A percentile compares a stretch with the other conserved stretches of the same genome.
Evolutionary conservation across 2,797 vertebrate genomes (phyloP).

Genomic region (Onychomys torridus): DNA sequence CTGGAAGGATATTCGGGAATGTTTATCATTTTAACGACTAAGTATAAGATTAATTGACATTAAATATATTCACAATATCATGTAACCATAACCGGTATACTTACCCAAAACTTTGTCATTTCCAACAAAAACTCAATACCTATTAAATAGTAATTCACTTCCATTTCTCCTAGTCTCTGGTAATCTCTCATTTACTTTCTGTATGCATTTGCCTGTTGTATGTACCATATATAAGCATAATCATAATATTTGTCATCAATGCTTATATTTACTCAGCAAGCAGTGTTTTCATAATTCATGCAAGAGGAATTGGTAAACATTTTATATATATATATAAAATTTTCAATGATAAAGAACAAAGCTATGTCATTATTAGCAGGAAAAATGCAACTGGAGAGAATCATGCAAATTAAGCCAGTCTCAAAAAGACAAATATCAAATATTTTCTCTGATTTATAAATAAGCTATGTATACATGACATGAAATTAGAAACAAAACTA

Average conservation of each 20-base stretch:
- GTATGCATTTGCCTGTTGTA: not conserved
- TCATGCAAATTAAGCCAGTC: not conserved
- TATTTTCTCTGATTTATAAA: not conserved
- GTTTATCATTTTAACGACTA: not conserved
- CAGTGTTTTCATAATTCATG: not conserved
- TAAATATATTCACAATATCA: conserved; percentile 20
- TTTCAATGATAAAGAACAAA: not conserved
- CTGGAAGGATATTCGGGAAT: not conserved
- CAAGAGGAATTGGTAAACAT: not conserved
- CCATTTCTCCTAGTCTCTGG: not conserved
- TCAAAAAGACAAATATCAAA: not conserved
- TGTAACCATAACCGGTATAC: not conserved
- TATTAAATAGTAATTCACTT: not conserved
- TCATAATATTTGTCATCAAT: not conserved
- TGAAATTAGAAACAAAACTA: not conserved
- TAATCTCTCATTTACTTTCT: conserved; percentile 10
- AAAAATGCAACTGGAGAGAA: not conserved
- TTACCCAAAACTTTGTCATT: not conserved
- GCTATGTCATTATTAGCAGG: not conserved
- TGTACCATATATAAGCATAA: not conserved
- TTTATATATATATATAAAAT: not conserved
- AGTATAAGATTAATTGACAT: not conserved
- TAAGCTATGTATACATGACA: not conserved
- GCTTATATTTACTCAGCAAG: not conserved
- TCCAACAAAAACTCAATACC: not conserved